Evolutionary conservation across 2,113 vertebrate species (phyloP).

Genomic region (Lanius collurio): DNA sequence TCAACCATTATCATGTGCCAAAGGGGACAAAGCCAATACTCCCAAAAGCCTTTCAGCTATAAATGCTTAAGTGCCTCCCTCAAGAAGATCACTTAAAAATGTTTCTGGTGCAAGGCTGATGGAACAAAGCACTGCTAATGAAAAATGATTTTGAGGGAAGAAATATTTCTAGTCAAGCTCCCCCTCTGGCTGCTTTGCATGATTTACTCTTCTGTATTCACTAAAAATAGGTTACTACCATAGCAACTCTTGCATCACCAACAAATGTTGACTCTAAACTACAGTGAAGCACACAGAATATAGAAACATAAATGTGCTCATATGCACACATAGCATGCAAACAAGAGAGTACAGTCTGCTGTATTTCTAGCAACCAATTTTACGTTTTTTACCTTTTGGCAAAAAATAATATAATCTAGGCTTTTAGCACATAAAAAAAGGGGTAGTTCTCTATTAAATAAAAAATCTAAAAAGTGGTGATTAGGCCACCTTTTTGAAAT

Average conservation of each 20-base stretch:
- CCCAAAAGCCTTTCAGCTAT: not conserved
- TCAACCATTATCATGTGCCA: not conserved
- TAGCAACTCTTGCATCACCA: conserved; percentile 66
- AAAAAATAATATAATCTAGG: not conserved
- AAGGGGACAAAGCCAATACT: not conserved
- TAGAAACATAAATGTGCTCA: not conserved
- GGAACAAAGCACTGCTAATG: not conserved
- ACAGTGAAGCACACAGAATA: not conserved
- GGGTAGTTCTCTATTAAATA: not conserved
- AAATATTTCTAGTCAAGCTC: conserved; percentile 8
- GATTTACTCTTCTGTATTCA: conserved; percentile 23
- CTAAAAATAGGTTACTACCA: conserved; percentile 71
- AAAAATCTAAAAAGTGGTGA: not conserved
- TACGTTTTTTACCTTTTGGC: not conserved
- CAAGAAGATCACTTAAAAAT: not conserved
- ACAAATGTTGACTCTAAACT: conserved; percentile 32
- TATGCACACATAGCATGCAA: not conserved
- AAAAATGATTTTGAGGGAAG: not conserved
- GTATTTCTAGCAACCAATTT: not conserved
- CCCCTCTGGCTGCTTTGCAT: conserved; percentile 23
- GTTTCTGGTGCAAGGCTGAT: not conserved
- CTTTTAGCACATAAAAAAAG: not conserved
- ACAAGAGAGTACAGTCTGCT: not conserved
- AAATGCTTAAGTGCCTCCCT: not conserved
- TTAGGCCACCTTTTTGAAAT: not conserved